Evolutionary conservation across 2,797 vertebrate genomes (phyloP).

Genomic region (Philypnodon macrostomus): DNA sequence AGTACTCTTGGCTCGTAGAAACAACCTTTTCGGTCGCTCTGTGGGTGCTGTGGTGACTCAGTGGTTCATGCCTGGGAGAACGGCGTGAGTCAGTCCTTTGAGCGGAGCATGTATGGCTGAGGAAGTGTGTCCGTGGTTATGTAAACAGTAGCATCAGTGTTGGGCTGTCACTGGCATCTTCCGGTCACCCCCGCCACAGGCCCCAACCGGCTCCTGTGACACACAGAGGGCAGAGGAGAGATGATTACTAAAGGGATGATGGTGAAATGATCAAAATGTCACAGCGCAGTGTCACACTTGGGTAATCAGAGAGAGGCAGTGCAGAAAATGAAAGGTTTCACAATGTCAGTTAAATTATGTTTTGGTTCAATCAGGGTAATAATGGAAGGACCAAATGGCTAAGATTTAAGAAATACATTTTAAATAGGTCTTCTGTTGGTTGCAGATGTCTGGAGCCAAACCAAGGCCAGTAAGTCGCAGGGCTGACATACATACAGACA

Average conservation of each 20-base stretch:
- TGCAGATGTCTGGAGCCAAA: too few species aligned
- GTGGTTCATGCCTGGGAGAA: conserved; percentile 52
- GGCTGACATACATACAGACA: too few species aligned
- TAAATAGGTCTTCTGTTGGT: too few species aligned
- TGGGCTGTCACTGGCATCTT: conserved; percentile 69
- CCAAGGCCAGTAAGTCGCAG: too few species aligned
- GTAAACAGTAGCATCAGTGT: conserved; percentile 75
- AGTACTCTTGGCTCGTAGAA: conserved; percentile 26
- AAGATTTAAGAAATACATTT: too few species aligned
- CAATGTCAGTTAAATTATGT: too few species aligned
- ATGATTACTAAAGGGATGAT: conserved; percentile 43
- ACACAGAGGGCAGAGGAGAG: conserved; percentile 38
- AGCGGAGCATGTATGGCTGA: conserved; percentile 27
- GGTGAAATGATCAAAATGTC: conserved; percentile 42
- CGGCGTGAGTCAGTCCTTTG: conserved; percentile 60
- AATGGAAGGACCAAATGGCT: too few species aligned
- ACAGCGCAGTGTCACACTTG: conserved; percentile 6
- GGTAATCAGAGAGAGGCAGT: too few species aligned
- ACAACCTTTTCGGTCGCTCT: conserved; percentile 43
- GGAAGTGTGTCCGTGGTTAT: conserved; percentile 55
- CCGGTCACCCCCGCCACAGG: conserved; percentile 69
- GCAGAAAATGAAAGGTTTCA: too few species aligned
- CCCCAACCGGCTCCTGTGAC: conserved; percentile 59
- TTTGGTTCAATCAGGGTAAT: too few species aligned
- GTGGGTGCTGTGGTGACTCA: conserved; percentile 47